Evolutionary conservation across 2,113 vertebrate species (phyloP), one percentile per base, ranked within the genome.

Genomic region (Chaetorhynchus papuensis): DNA sequence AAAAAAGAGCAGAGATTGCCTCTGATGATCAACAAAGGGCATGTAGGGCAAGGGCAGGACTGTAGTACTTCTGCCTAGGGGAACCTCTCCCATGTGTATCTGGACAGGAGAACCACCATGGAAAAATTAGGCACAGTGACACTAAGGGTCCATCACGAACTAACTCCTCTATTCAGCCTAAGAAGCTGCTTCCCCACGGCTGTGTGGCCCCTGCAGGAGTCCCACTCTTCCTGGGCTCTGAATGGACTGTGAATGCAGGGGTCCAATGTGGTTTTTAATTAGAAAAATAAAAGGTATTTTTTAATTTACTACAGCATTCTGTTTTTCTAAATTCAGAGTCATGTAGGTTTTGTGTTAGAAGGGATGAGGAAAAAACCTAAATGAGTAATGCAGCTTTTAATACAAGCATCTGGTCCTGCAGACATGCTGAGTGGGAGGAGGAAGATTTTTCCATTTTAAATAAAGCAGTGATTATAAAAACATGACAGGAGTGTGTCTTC

Each of bases 391-490:
- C 49, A 69, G 63, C 24, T 82, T 69, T 82, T 87, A 92, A 81
- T 69, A 92, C 10, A 44, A 69, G 49, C 76, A 87, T 87, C 83
- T 75, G 61, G 76, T 96, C 57, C 42, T 95, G 77, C 35, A 82
- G 69, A 65, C 28, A 13, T 86, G 13, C 3, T n/a, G 78, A 88
- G 28, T 59, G 22, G 63, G 63, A 92, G 53, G 37, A 75, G 65
- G 26, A 91, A 26, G 11, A 14, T 39, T 71, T 93, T 93, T 71
- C 37, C 50, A 92, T 93, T 96, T 94, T 83, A 92, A 97, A 96
- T 81, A 88, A 95, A 97, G 82, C 47, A 87, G 24, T 68, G 13
- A 94, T 93, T 94, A 91, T 83, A 82, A 93, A 97, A 94, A 69
- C 74, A 70, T 66, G 87, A 77, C 44, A 78, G 44, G 44, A 87